A percentile compares a stretch with the other conserved stretches of the same genome.
Conservation (phyloP, 2,888 invertebrate genomes). For the Acanthosoma haemorrhoidale region DNA sequence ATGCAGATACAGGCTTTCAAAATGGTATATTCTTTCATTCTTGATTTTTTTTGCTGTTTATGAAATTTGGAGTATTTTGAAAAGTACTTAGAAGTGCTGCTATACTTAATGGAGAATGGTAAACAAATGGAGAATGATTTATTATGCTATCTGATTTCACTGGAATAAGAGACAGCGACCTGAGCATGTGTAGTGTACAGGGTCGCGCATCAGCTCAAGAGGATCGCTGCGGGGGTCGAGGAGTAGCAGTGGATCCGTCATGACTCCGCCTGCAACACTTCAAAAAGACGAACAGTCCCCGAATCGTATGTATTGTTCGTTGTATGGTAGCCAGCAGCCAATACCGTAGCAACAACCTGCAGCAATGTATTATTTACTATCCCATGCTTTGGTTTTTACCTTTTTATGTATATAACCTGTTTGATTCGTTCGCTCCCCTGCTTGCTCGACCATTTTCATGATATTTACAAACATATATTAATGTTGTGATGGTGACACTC, state of each 20-base stretch:
- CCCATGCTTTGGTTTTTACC: not conserved
- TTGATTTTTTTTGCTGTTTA: no score
- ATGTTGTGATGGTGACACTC: no score
- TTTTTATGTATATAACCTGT: no score
- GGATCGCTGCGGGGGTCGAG: constrained; percentile 66
- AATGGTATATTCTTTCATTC: no score
- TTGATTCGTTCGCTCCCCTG: constrained; percentile 1
- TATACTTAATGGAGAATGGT: no score
- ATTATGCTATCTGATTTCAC: not conserved
- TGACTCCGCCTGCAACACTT: constrained; percentile 54
- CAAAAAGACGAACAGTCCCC: constrained; percentile 23
- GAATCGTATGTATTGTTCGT: constrained; percentile 22
- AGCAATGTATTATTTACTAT: not conserved
- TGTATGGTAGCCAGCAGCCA: no score
- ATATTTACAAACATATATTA: no score
- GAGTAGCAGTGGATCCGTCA: constrained; percentile 64
- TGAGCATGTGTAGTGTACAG: constrained; percentile 31
- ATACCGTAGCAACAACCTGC: not conserved
- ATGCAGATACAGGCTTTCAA: no score
- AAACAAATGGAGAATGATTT: constrained; percentile 5
- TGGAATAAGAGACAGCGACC: not conserved
- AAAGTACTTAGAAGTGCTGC: no score
- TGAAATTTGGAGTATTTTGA: no score
- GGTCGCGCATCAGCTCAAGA: constrained; percentile 46
- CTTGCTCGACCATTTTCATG: not conserved